Evolutionary conservation across 2,797 vertebrate species (phyloP).

Genomic region (Enteromius mattozi): DNA sequence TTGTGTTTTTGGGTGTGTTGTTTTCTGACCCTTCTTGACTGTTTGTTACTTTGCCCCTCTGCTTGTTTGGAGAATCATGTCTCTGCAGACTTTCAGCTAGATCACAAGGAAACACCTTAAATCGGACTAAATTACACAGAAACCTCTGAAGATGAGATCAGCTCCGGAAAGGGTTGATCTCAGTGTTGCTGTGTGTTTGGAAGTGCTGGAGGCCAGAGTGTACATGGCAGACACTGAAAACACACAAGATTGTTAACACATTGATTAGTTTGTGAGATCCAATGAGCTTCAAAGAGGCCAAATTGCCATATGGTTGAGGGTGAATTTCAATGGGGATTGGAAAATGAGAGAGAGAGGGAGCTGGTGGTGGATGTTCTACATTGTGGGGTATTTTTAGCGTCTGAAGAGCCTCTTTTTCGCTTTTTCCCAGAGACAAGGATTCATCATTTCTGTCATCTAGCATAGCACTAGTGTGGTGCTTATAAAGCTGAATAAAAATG

Average conservation of each 20-base stretch:
- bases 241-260: constrained; percentile 35
- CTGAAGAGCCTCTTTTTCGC: constrained; percentile 67
- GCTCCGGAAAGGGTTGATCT: not conserved
- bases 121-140: constrained; percentile 6
- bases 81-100: constrained; percentile 25
- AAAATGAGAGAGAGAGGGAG: constrained; percentile 1
- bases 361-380: constrained; percentile 72
- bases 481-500: constrained; percentile 61
- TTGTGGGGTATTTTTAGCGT: constrained; percentile 79
- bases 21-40: constrained; percentile 27
- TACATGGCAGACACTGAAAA: constrained; percentile 37
- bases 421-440: constrained; percentile 71
- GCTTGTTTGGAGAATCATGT: constrained; percentile 34
- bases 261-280: constrained; percentile 40
- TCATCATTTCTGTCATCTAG: constrained; percentile 76
- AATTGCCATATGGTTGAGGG: constrained; percentile 45
- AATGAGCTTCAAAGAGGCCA: constrained; percentile 43
- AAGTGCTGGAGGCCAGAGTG: constrained; percentile 33
- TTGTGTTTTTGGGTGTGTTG: constrained; percentile 29
- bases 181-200: constrained; percentile 33
- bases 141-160: constrained; percentile 19
- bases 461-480: constrained; percentile 63
- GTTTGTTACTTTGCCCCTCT: constrained; percentile 19
- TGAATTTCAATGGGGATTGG: constrained; percentile 3
- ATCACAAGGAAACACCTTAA: constrained; percentile 39